Base-by-base conservation (phyloP, 2,797 vertebrate species). In the Notolabrus celidotus region DNA sequence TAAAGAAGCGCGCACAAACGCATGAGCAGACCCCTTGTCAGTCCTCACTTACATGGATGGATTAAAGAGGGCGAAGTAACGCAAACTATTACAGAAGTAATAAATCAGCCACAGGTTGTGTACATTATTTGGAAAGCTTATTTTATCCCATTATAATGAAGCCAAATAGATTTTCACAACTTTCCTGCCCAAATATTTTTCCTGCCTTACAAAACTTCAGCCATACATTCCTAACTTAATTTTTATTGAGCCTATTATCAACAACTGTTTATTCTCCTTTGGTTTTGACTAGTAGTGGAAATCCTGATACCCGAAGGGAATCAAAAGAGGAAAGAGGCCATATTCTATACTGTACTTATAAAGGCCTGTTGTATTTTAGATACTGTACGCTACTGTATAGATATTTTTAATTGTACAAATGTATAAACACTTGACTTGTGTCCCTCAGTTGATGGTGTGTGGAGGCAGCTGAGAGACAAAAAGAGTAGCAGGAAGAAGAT, bases 321-420 rank as follows among this genome's bases (percentile, higher is more conserved):
- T 57, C 70, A 79, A 74, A 80, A 86, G 55, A 88, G 68, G 74
- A 90, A 75, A 84, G 79, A 88, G 89, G 83, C 82, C 85, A 84
- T 86, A 87, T 91, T 87, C 80, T 92, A 72, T 89, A 91, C 81
- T 87, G 87, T 90, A 91, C 82, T 79, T 71, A 76, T 36, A 63
- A 87, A 83, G 78, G 85, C 87, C 84, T 89, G 74, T 79, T 87
- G 86, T 92, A 92, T 92, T 93, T 93, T 93, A 80, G 83, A 92
- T 92, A 92, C 88, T 91, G 77, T 89, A 86, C 46, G 71, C 88
- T 57, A 73, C 67, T 93, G 87, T 92, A 90, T 82, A 93, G 67
- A 86, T 87, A 77, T 89, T 92, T 92, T 82, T 76, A 92, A 77
- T 69, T 92, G 89, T 92, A 93, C 77, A 93, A 86, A 90, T 91